A percentile compares a stretch with the other conserved stretches of the same genome.
These are phyloP conservation scores for Heliothis virescens DNA, from an alignment of 1,140 invertebrate genomes.

Conservation along the genomic window DNA sequence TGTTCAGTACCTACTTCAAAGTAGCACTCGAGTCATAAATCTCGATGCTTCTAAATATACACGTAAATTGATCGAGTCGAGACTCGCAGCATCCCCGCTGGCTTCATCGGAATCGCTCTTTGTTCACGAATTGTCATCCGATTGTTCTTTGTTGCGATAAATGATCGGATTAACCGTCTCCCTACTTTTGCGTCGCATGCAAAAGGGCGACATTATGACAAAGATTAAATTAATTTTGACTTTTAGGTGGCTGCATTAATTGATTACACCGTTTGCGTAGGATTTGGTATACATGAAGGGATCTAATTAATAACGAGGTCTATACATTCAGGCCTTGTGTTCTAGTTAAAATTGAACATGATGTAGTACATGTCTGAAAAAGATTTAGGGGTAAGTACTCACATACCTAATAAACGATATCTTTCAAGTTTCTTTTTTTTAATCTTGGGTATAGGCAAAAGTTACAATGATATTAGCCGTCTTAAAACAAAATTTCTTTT, in stretches of 20 bases:
- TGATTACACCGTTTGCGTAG: no score
- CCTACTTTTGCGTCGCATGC: neutral
- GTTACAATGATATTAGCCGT: no score
- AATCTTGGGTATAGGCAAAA: no score
- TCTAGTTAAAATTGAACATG: no score
- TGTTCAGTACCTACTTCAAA: constrained; percentile 25
- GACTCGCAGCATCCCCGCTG: neutral
- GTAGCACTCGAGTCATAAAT: constrained; percentile 31
- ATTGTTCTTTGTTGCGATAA: constrained; percentile 35
- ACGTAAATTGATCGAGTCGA: constrained; percentile 12
- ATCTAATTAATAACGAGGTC: no score
- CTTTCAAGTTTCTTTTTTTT: no score
- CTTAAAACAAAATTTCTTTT: neutral
- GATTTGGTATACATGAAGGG: no score
- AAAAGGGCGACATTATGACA: neutral
- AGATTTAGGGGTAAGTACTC: no score
- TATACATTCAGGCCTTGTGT: no score
- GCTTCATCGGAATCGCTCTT: constrained; percentile 19
- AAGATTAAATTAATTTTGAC: neutral
- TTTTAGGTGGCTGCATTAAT: no score
- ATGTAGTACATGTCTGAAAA: no score
- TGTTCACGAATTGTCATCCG: constrained; percentile 22
- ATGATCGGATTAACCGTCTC: constrained; percentile 5
- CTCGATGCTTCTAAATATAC: constrained; percentile 40
- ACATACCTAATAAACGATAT: no score